Evolutionary conservation across 2,888 invertebrate genomes (phyloP), one percentile per base, ranked within the genome.

Genomic region (Esperia sulphurella): DNA sequence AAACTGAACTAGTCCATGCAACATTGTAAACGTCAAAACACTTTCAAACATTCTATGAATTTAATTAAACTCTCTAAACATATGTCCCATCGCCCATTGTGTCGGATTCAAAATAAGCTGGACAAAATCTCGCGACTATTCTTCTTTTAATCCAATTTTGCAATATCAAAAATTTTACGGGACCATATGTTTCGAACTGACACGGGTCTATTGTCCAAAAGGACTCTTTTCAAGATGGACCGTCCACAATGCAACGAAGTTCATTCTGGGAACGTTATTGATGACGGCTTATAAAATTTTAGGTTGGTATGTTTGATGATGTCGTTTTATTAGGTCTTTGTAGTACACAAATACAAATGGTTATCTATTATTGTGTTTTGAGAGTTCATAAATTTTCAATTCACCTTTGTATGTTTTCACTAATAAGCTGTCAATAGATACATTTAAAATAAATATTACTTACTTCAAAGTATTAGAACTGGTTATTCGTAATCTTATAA

Each of bases 121-220:
- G 74, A 71, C 79, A 71, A 68, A 79, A 69, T 73, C 53, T 61
- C 57, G 61, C 63, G 71, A 75, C 75, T 75, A 75, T 71, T 70
- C 62, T 54, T 48, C 55, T 62, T 67, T 65, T 83, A 88, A 88
- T 88, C 86, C 87, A 87, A 87, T 88, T 83, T 84, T 60, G 75
- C 71, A 71, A 83, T 79, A 79, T 77, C 76, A 64, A 63, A 65
- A 63, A 60, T 66, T 66, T 68, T 63, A 67, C 63, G 67, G 66
- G 59, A 71, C 65, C 85, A 85, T 83, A 86, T 84, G 86, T 77
- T 75, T 68, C 66, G 71, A 61, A 2, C 21, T 5, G 63, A 66
- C 67, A 68, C 61, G 69, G 67, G 64, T 45, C 75, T 49, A 75
- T 88, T 88, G 87, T 87, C 74, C 71, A n/a, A 35, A 35, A 35